Conservation (phyloP, 1,140 invertebrate species). For the Neodiprion virginianus region DNA sequence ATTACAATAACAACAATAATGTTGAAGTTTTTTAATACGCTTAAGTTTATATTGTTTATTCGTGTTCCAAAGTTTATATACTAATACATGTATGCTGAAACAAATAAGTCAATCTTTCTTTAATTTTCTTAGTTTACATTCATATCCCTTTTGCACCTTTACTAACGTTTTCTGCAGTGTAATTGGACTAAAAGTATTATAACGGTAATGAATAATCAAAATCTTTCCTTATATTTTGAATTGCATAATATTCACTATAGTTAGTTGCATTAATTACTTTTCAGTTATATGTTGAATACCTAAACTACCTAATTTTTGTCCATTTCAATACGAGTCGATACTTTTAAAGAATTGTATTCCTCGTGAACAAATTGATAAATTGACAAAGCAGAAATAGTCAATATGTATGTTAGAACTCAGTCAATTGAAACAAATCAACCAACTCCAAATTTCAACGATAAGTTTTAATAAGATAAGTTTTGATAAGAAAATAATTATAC, state of each 20-base stretch:
- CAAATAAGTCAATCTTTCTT: background rate
- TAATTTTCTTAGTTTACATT: background rate
- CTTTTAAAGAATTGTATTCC: background rate
- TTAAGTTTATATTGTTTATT: too few relatives aligned
- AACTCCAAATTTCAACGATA: too few relatives aligned
- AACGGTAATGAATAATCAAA: background rate
- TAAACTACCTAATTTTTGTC: too few relatives aligned
- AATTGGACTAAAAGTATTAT: background rate
- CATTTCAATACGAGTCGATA: background rate
- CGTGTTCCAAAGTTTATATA: too few relatives aligned
- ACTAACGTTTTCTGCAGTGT: background rate
- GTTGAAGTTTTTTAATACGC: too few relatives aligned
- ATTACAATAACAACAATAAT: too few relatives aligned
- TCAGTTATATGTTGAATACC: conserved; percentile 15
- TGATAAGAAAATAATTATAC: too few relatives aligned
- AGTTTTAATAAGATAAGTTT: too few relatives aligned
- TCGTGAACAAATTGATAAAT: conserved; percentile 8
- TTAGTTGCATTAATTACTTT: background rate
- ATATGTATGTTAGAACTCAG: conserved; percentile 9
- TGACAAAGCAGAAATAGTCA: conserved; percentile 12
- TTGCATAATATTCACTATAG: background rate
- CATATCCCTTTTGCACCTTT: background rate
- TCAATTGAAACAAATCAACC: background rate
- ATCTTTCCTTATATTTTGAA: background rate
- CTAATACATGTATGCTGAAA: background rate